Evolutionary conservation across 2,888 invertebrate genomes (phyloP), one percentile per base, ranked within the genome.

Genomic region (Cryptops parisi): DNA sequence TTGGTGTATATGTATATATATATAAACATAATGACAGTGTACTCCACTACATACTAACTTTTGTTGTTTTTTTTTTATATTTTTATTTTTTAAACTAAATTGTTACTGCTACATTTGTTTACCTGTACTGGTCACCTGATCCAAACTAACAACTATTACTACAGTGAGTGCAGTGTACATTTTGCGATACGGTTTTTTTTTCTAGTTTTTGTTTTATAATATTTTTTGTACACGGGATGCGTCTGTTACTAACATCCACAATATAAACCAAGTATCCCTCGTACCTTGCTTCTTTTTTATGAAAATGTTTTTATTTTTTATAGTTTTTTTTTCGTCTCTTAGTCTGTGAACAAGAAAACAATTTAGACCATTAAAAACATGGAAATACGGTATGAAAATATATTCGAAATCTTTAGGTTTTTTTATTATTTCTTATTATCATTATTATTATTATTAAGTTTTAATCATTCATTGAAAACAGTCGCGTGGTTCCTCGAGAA

Each of bases 1-100:
- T 25, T 26, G 9, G 26, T 47, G 26, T 47, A 47, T 47, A 26
- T 24, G 12, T 26, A 39, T 49, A 49, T 49, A 38, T 39, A 17
- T 49, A 49, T 38, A 12, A 49, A 49, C 49, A 39, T 23, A 49
- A 49, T 49, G 39, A 49, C 49, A 47, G 49, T 51, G 24, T 40
- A 51, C 51, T 51, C 33, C 39, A 51, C 43, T 46, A 46, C 9
- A 46, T 23, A 9, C 46, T 46, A 9, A 46, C 33, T 33, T 33
- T 6, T 15, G 33, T 9, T 33, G 33, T 33, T 33, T 33, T 33
- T 6, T 33, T 33, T 15, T 15, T 33, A 33, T 9, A 33, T 33
- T 33, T 33, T 33, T 33, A 33, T 33, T 15, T 15, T 15, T 33
- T 33, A 46, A 43, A 43, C 43, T 19, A 15, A 43, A 43, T 19